A percentile compares a stretch with the other conserved stretches of the same genome.
phyloP scores from a whole-genome alignment of 2,797 vertebrate species.

The Cephalopachus bancanus region DNA sequence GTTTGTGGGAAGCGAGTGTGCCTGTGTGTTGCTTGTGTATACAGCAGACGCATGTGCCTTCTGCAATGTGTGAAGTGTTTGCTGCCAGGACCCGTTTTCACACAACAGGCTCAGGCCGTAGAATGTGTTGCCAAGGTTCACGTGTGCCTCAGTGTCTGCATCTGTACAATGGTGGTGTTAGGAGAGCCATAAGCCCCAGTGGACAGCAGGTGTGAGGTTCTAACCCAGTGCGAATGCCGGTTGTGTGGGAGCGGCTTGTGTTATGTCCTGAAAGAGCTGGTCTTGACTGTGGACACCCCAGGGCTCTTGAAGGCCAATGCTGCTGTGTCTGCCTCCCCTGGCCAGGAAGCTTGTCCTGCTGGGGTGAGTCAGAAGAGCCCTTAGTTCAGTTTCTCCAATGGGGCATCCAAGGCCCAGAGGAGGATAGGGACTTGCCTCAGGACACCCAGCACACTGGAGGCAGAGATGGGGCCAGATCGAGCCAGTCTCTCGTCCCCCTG shows the following conservation, averaged over 20 bases:
- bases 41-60: not conserved
- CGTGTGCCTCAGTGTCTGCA: not conserved
- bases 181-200: not conserved
- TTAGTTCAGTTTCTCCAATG: not conserved
- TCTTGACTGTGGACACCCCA: not conserved
- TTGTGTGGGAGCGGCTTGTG: rapidly evolving
- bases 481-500: not conserved
- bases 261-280: not conserved
- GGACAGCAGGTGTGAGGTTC: not conserved
- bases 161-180: not conserved
- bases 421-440: not conserved
- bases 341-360: not conserved
- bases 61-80: not conserved
- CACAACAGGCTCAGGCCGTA: not conserved
- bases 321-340: not conserved
- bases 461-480: not conserved
- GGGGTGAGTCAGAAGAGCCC: not conserved
- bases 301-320: not conserved
- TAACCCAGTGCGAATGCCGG: too few species aligned
- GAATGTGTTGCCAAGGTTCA: not conserved
- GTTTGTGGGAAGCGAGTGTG: not conserved
- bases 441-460: not conserved
- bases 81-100: not conserved
- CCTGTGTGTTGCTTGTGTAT: not conserved
- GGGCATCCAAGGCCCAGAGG: not conserved